A percentile compares a stretch with the other conserved stretches of the same genome.
Conservation (phyloP, 2,113 vertebrate genomes). For the Clarias macrocephalus region DNA sequence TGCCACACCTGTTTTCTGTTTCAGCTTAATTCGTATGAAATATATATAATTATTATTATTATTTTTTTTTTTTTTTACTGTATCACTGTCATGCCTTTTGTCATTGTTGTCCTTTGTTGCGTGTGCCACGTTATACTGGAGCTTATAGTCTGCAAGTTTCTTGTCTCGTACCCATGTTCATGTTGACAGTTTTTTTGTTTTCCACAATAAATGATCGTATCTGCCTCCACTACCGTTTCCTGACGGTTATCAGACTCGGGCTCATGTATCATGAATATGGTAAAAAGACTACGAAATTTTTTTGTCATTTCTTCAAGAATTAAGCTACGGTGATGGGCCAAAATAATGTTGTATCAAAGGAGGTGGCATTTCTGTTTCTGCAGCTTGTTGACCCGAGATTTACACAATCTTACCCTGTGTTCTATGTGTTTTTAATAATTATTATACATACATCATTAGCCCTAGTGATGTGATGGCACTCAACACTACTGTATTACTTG, state of each 20-base stretch:
- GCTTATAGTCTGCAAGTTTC: not conserved
- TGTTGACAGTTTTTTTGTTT: not conserved
- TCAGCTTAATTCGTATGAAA: not conserved
- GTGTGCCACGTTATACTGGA: not conserved
- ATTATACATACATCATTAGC: not conserved
- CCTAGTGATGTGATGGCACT: not conserved
- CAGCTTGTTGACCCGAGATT: not conserved
- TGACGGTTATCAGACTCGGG: not conserved
- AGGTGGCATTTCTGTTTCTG: not conserved
- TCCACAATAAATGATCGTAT: not conserved
- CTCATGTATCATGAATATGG: not conserved
- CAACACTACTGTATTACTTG: not conserved
- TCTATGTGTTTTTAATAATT: not conserved
- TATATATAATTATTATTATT: no score
- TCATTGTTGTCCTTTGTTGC: not conserved
- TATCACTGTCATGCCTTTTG: not conserved
- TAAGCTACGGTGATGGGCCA: not conserved
- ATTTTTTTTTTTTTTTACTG: not conserved
- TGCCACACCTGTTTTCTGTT: not conserved
- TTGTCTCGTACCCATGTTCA: not conserved
- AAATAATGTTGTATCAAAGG: no score
- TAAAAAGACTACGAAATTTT: not conserved
- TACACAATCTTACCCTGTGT: not conserved
- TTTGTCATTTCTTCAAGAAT: not conserved
- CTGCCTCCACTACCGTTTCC: not conserved